Evolutionary conservation across 2,797 vertebrate species (phyloP).

Genomic region (Sebastes goodei): DNA sequence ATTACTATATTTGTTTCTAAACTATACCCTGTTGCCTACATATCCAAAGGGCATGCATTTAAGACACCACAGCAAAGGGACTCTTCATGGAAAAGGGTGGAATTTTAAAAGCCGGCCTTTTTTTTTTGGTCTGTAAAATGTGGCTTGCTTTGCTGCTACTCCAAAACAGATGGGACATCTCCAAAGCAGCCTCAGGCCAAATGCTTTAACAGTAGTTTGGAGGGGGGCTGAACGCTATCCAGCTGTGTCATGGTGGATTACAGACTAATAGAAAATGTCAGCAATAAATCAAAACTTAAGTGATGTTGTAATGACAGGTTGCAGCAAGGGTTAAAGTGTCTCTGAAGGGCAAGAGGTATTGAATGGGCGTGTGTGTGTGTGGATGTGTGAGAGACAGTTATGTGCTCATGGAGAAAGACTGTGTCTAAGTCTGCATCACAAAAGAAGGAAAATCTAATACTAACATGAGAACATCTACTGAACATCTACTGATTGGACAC

Average conservation of each 20-base stretch:
- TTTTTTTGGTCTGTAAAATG: slow-evolving; percentile 64
- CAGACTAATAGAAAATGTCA: slow-evolving; percentile 66
- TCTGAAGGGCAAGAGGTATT: slow-evolving; percentile 20
- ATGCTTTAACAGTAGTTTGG: slow-evolving; percentile 54
- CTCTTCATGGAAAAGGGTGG: slow-evolving; percentile 49
- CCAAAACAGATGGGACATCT: slow-evolving; percentile 75
- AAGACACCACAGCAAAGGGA: slow-evolving; percentile 68
- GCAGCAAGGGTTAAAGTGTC: slow-evolving; percentile 14
- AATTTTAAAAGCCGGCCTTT: slow-evolving; percentile 52
- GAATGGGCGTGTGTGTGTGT: slow-evolving; percentile 24
- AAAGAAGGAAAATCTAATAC: background rate
- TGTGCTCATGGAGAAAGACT: background rate
- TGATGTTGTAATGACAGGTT: slow-evolving; percentile 59
- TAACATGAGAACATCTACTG: background rate
- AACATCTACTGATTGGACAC: too few species aligned
- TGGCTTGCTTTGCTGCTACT: slow-evolving; percentile 58
- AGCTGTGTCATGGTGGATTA: slow-evolving; percentile 68
- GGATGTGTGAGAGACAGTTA: background rate
- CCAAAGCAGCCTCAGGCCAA: slow-evolving; percentile 59
- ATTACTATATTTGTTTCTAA: slow-evolving; percentile 59
- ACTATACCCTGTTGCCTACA: slow-evolving; percentile 47
- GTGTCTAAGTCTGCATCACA: background rate
- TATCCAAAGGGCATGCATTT: slow-evolving; percentile 40
- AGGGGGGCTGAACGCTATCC: slow-evolving; percentile 41
- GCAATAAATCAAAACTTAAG: slow-evolving; percentile 61